Percentiles rank a stretch among this genome's conserved stretches.
These are phyloP conservation scores for Acronicta psi DNA, from an alignment of 2,888 invertebrate species.

Conservation along the genomic window DNA sequence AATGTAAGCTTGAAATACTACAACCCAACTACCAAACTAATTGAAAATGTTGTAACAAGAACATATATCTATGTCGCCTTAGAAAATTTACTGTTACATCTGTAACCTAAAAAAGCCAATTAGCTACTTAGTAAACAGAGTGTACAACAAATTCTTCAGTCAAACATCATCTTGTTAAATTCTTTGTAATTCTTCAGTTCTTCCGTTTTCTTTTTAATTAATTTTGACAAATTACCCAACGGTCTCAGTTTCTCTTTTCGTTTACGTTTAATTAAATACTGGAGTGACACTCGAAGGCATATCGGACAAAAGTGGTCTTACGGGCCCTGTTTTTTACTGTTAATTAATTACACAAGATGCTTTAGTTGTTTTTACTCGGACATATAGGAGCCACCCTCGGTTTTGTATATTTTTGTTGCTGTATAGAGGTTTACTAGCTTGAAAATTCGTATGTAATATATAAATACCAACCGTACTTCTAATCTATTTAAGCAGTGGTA, in stretches of 20 bases:
- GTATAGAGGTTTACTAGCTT: too few species aligned
- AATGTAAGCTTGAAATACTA: too few species aligned
- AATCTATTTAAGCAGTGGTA: too few species aligned
- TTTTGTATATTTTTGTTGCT: not conserved
- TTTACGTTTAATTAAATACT: conserved; percentile 87
- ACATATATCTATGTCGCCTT: too few species aligned
- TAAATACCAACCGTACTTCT: too few species aligned
- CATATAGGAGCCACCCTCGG: not conserved
- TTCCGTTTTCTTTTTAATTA: conserved; percentile 87
- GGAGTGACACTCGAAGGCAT: conserved; percentile 84
- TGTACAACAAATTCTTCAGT: conserved; percentile 65
- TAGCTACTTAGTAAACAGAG: conserved; percentile 68
- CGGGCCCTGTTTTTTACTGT: conserved; percentile 71
- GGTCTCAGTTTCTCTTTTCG: conserved; percentile 83
- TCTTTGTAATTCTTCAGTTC: conserved; percentile 77
- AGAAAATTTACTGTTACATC: conserved; percentile 7
- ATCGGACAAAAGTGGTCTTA: conserved; percentile 67
- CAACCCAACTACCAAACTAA: too few species aligned
- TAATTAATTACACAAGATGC: conserved; percentile 68
- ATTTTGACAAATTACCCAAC: conserved; percentile 88
- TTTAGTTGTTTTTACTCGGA: conserved; percentile 33
- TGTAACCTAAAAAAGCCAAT: conserved; percentile 58
- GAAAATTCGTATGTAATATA: too few species aligned
- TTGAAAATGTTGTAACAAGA: too few species aligned
- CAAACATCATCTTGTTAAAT: conserved; percentile 76